Evolutionary conservation across 2,888 invertebrate species (phyloP).

Genomic region (Eucriotettix oculatus): DNA sequence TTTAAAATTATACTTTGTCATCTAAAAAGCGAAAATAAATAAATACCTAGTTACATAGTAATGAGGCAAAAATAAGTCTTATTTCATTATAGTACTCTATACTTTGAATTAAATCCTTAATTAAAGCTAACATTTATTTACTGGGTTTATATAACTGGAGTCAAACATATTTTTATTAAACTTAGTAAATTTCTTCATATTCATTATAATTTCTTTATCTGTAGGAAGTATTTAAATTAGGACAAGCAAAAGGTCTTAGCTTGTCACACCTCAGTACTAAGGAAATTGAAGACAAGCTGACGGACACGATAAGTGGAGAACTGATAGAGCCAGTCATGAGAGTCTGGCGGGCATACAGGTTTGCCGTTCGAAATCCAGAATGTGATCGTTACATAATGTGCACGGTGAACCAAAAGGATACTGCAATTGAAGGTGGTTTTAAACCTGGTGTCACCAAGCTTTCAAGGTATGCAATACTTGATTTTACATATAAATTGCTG

Average conservation of each 20-base stretch:
- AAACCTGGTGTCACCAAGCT: constrained; percentile 54
- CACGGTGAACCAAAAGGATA: constrained; percentile 46
- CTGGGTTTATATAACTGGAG: not conserved
- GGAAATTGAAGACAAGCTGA: constrained; percentile 55
- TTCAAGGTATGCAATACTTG: constrained; percentile 24
- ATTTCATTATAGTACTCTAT: too few species aligned
- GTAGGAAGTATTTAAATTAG: constrained; percentile 53
- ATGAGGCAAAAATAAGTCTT: too few species aligned
- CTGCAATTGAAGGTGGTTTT: constrained; percentile 39
- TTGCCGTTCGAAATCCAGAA: constrained; percentile 45
- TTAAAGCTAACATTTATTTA: not conserved
- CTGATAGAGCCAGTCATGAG: constrained; percentile 68
- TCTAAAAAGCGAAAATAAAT: too few species aligned
- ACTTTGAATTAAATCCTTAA: too few species aligned
- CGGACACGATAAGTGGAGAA: constrained; percentile 66
- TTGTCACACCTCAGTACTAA: constrained; percentile 48
- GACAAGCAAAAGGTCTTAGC: constrained; percentile 47
- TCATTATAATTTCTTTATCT: constrained; percentile 13
- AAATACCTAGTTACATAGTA: too few species aligned
- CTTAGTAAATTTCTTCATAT: not conserved
- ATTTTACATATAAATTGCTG: not conserved
- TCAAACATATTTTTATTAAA: not conserved
- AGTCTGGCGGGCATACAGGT: constrained; percentile 65
- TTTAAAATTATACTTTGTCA: not conserved
- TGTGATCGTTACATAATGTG: constrained; percentile 70